These are phyloP conservation scores for Cardiocondyla obscurior DNA, from an alignment of 1,140 invertebrate species.

Conservation along the genomic window DNA sequence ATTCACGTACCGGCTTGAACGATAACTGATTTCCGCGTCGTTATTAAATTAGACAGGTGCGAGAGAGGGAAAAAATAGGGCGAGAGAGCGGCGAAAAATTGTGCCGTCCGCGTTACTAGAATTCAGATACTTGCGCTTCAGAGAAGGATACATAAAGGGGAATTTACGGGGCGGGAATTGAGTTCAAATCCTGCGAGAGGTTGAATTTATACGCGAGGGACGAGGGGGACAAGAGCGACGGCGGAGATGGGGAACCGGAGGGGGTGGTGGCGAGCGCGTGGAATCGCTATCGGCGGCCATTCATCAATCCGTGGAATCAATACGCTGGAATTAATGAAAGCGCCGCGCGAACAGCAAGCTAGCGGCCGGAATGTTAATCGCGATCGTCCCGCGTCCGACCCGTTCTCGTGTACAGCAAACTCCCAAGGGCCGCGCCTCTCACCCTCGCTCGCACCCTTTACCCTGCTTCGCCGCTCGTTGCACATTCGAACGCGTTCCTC, in stretches of 20 bases:
- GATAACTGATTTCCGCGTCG: neutral
- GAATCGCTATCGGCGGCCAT: slow-evolving; percentile 84
- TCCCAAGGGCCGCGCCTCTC: slow-evolving; percentile 79
- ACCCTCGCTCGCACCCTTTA: slow-evolving; percentile 58
- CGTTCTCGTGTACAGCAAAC: slow-evolving; percentile 79
- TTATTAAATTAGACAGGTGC: slow-evolving; percentile 34
- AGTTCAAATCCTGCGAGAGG: slow-evolving; percentile 77
- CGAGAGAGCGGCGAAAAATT: slow-evolving; percentile 12
- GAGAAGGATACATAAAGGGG: slow-evolving; percentile 59
- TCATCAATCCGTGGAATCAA: slow-evolving; percentile 85
- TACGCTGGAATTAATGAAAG: slow-evolving; percentile 85
- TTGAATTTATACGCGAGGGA: slow-evolving; percentile 78
- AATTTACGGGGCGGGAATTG: slow-evolving; percentile 73
- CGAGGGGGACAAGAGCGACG: too few species aligned
- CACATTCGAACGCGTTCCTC: slow-evolving; percentile 58
- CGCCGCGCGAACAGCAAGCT: slow-evolving; percentile 84
- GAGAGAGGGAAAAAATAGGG: neutral
- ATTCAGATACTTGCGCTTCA: slow-evolving; percentile 49
- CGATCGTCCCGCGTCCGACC: slow-evolving; percentile 82
- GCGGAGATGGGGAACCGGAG: slow-evolving; percentile 52
- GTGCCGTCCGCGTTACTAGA: slow-evolving; percentile 5
- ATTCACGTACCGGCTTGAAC: neutral
- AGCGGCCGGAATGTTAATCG: slow-evolving; percentile 85
- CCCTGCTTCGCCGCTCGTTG: slow-evolving; percentile 48
- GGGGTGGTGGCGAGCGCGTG: slow-evolving; percentile 76